Evolutionary conservation across 2,113 vertebrate genomes (phyloP), one percentile per base, ranked within the genome.

Genomic region (Anhinga anhinga): DNA sequence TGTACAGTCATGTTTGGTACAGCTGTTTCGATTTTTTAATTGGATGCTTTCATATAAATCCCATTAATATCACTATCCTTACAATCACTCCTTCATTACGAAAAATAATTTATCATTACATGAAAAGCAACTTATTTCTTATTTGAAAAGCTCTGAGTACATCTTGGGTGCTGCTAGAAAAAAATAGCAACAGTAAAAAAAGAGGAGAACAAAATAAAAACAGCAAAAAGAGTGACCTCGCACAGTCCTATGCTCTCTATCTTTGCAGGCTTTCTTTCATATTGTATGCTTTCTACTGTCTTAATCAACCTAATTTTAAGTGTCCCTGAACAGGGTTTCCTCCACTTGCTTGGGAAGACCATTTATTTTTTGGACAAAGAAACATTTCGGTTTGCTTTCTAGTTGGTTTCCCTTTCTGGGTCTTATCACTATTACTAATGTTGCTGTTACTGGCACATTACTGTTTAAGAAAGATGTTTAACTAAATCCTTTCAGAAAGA

Each of bases 381-480:
- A 94, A 62, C 61, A 73, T 66, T 86, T 94, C 15, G 14, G 70
- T 95, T 92, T 88, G 49, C 85, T 92, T 87, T 82, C 74, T 77
- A 76, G 30, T 30, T 65, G n/a, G 36, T 92, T 95, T 96, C 80
- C 88, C 67, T 92, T 92, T 86, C 95, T 94, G 18, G 4, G 47
- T 78, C 92, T 96, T 96, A 96, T 96, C 90, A 44, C 90, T 52
- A 26, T 42, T 86, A 69, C 82, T 94, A 83, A 93, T 7, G 42
- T 90, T 94, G 96, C 93, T 97, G 88, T 94, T 93, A 93, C 92
- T 93, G 97, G 88, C 92, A 95, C 88, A 12, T 67, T 63, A 62
- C 42, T 81, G 63, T 86, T 96, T 83, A 90, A 94, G 90, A 86
- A 86, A 97, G 86, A 92, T 81, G 71, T 86, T 96, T 94, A 96